Evolutionary conservation across 2,113 vertebrate genomes (phyloP), one percentile per base, ranked within the genome.

Genomic region (Oreotrochilus melanogaster): DNA sequence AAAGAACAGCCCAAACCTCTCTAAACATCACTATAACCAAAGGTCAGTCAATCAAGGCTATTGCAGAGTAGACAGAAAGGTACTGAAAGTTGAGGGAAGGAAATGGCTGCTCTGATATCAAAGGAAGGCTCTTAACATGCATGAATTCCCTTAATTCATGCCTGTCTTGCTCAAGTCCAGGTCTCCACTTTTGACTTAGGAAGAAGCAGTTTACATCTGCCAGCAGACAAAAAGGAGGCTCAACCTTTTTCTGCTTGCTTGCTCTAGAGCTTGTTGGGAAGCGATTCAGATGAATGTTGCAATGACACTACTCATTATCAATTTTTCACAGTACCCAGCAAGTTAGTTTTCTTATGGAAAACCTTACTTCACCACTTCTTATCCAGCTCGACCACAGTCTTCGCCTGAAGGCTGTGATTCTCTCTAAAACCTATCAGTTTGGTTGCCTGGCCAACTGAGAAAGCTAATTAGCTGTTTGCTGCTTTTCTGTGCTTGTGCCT

Each of bases 391-490:
- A 78, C 47, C 70, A 67, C 74, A 19, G 78, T n/a, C 53, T 89
- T 53, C 0, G 14, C 84, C 85, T 85, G 78, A 87, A 96, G 84
- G 87, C 80, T 96, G 61, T 5, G 9, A 84, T 89, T 95, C 89
- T 89, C 69, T 74, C 65, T 8, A 13, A 84, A 91, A 78, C 10
- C 5, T 71, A 70, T 84, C 56, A 25, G 58, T 73, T 88, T 83
- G 37, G 30, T 88, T 94, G 54, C 31, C 17, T 71, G 73, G 87
- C 73, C 61, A 94, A 84, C 42, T 71, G 73, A 70, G 78, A 81
- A 91, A 93, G 78, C 75, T 91, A 92, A 94, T 93, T 91, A 91
- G 72, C 72, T 74, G 48, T 37, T 94, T 95, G 75, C 84, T 81
- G 51, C 43, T 86, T 87, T 71, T 48, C 73, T 64, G n/a, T 72